phyloP scores from a whole-genome alignment of 2,888 invertebrate genomes.

The Leptopilina syphax region DNA sequence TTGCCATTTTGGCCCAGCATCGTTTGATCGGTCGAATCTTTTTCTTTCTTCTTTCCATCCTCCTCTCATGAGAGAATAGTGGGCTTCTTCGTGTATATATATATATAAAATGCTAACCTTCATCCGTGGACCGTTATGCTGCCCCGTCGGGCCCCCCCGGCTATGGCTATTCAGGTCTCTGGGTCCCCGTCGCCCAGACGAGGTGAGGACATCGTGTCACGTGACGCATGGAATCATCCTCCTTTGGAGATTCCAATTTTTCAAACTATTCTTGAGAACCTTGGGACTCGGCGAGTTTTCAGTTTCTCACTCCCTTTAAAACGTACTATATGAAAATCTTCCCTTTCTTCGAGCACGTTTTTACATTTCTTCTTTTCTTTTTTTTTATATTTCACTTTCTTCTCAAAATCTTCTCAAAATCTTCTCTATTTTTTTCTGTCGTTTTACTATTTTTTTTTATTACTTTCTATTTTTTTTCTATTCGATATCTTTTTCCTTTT shows the following conservation, averaged over 20 bases:
- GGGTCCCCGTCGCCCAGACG: slow-evolving; percentile 66
- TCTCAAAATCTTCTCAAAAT: background rate
- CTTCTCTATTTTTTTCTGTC: too few relatives aligned
- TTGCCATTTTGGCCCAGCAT: slow-evolving; percentile 37
- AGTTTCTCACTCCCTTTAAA: slow-evolving; percentile 5
- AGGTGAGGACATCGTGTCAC: slow-evolving; percentile 53
- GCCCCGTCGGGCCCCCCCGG: slow-evolving; percentile 71
- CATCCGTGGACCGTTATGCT: slow-evolving; percentile 75
- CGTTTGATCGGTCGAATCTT: slow-evolving; percentile 36
- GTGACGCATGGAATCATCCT: slow-evolving; percentile 54
- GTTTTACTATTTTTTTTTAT: too few relatives aligned
- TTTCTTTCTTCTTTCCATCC: slow-evolving; percentile 41
- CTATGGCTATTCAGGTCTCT: slow-evolving; percentile 76
- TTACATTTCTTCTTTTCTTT: background rate
- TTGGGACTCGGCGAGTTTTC: background rate
- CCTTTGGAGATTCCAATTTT: slow-evolving; percentile 49
- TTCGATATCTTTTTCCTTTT: too few relatives aligned
- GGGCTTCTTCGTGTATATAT: slow-evolving; percentile 31
- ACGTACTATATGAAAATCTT: background rate
- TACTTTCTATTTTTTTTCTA: too few relatives aligned
- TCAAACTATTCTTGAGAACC: slow-evolving; percentile 37
- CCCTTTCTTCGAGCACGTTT: background rate
- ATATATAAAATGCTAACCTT: slow-evolving; percentile 66
- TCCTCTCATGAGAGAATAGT: slow-evolving; percentile 49
- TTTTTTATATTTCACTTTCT: background rate